Percentiles rank a stretch among this genome's conserved stretches.
Conservation (phyloP, 2,888 invertebrate genomes). For the Microplitis deprimator region DNA sequence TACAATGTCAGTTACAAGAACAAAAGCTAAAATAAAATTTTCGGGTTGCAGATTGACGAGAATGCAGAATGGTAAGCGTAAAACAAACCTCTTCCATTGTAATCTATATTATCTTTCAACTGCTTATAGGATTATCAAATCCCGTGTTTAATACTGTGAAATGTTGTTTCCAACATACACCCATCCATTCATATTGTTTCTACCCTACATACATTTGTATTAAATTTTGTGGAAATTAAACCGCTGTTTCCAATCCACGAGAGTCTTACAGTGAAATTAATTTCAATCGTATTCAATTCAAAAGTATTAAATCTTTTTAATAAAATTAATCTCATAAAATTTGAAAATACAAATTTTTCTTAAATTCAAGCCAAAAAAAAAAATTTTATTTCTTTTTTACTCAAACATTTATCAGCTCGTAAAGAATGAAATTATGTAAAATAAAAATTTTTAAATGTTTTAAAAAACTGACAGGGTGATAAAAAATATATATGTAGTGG, state of each 20-base stretch:
- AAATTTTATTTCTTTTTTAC: no score
- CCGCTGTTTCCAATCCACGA: neutral
- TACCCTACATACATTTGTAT: neutral
- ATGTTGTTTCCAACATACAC: slow-evolving; percentile 55
- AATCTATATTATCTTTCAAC: slow-evolving; percentile 70
- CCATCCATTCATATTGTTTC: neutral
- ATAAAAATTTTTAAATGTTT: neutral
- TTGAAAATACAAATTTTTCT: no score
- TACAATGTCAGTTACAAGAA: no score
- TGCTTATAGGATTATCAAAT: slow-evolving; percentile 66
- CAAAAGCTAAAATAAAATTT: no score
- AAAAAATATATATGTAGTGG: neutral
- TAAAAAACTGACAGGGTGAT: neutral
- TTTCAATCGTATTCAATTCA: neutral
- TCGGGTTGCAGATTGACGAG: neutral
- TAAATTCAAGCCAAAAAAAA: no score
- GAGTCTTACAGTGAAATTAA: neutral
- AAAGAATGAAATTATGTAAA: neutral
- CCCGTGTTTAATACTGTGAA: slow-evolving; percentile 56
- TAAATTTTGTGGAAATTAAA: neutral
- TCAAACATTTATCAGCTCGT: no score
- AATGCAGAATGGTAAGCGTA: slow-evolving; percentile 44
- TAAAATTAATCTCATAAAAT: neutral
- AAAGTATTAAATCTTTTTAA: neutral
- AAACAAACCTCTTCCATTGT: slow-evolving; percentile 56